Evolutionary conservation across 2,797 vertebrate genomes (phyloP).

Genomic region (Rhinichthys osculus): DNA sequence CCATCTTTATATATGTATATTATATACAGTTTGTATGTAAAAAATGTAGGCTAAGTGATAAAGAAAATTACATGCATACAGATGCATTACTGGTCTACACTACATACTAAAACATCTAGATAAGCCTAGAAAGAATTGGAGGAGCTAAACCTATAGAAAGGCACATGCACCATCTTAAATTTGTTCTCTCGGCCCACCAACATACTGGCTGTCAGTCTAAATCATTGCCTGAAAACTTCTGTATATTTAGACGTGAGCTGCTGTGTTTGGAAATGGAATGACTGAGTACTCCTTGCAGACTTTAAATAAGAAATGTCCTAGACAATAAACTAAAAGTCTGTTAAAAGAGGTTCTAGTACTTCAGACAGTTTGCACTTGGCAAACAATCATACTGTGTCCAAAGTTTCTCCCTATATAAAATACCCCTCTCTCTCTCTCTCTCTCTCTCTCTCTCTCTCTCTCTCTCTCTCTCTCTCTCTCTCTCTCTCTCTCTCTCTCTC

Average conservation of each 20-base stretch:
- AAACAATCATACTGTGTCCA: slow-evolving; percentile 29
- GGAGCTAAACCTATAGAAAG: slow-evolving; percentile 6
- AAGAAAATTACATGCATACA: background rate
- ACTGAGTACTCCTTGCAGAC: slow-evolving; percentile 24
- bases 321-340: slow-evolving; percentile 31
- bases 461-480: too few relatives aligned
- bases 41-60: background rate
- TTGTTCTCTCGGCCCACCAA: slow-evolving; percentile 43
- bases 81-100: background rate
- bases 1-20: background rate
- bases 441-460: too few relatives aligned
- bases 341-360: slow-evolving; percentile 26
- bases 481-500: background rate
- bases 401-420: slow-evolving; percentile 16
- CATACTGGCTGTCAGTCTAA: slow-evolving; percentile 45
- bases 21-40: background rate
- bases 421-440: background rate
- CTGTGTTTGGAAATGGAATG: slow-evolving; percentile 48
- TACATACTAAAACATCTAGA: background rate
- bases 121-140: background rate
- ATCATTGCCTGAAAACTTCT: slow-evolving; percentile 44
- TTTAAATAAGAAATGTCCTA: slow-evolving; percentile 42
- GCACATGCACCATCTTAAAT: slow-evolving; percentile 43
- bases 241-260: slow-evolving; percentile 48
- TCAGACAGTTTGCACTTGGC: slow-evolving; percentile 44